These are phyloP conservation scores for Neoitamus cyanurus DNA, from an alignment of 2,888 invertebrate genomes.

Conservation along the genomic window DNA sequence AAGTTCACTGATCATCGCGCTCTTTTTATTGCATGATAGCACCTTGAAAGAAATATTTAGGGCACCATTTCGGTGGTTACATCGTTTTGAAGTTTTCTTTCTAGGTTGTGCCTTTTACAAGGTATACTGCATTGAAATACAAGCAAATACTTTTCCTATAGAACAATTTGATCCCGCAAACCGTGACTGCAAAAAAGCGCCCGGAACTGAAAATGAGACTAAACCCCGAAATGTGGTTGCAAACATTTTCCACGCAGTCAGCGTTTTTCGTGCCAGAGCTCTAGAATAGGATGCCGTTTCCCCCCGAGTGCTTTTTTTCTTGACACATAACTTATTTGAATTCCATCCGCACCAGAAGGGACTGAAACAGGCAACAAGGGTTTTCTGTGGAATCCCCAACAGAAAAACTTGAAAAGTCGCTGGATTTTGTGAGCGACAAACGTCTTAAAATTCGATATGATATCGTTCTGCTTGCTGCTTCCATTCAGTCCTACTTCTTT, in stretches of 20 bases:
- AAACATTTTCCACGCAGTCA: background rate
- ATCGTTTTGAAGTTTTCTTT: no score
- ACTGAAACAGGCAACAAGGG: background rate
- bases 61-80: no score
- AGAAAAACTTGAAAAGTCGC: background rate
- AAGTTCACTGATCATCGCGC: no score
- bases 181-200: background rate
- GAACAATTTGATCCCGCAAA: background rate
- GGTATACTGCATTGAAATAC: background rate
- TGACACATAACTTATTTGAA: slow-evolving; percentile 27
- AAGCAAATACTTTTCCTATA: background rate
- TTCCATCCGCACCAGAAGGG: background rate
- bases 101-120: no score
- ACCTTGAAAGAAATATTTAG: no score
- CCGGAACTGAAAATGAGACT: background rate
- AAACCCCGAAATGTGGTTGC: background rate
- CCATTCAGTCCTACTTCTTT: background rate
- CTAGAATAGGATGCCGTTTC: background rate
- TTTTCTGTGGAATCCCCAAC: background rate
- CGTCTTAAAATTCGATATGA: slow-evolving; percentile 26
- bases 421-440: slow-evolving; percentile 5
- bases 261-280: background rate
- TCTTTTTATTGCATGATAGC: no score
- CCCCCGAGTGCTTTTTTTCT: background rate
- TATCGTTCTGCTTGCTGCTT: slow-evolving; percentile 13